Evolutionary conservation across 2,113 vertebrate species (phyloP), one percentile per base, ranked within the genome.

Genomic region (Xenus cinereus): DNA sequence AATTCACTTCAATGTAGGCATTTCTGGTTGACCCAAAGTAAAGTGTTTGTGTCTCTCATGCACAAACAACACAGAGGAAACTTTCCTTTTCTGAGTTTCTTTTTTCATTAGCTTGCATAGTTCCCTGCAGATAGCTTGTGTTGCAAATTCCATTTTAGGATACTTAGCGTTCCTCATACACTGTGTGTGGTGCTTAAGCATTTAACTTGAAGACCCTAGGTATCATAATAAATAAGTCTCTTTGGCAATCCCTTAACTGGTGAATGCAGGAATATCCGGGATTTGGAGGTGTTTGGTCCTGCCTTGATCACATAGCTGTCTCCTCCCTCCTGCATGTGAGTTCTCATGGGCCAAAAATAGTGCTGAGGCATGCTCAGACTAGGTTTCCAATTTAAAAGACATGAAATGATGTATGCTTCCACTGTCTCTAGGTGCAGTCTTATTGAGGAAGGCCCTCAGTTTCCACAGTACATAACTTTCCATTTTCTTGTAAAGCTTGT

Each of bases 361-460:
- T 74, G 54, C 67, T 89, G 76, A 86, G 77, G 20, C 19, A 23
- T 73, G 67, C 33, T 87, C 60, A 81, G 41, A 53, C 9, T 37
- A 81, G 45, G n/a, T 43, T 89, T 89, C 24, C 39, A 6, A 20
- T 54, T 37, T 46, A 63, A 88, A 41, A 71, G 46, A 35, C 4
- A 12, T 27, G 20, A 63, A 67, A 32, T 37, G 14, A 17, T 59
- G 45, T 45, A 30, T 2, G 2, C 32, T 87, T 76, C n/a, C 8
- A 19, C 33, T 35, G 21, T 26, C 13, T 48, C 10, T 78, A 75
- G 64, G 17, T 26, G 3, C 48, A 88, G 26, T 14, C 8, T 84
- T 53, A 10, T 19, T 54, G n/a, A 86, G 80, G 60, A 87, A 81
- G 22, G 37, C 80, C 73, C 84, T 91, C 73, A 79, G 87, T 95